A percentile compares a stretch with the other conserved stretches of the same genome.
These are phyloP conservation scores for Bellardia pandia DNA, from an alignment of 2,888 invertebrate species.

Conservation along the genomic window DNA sequence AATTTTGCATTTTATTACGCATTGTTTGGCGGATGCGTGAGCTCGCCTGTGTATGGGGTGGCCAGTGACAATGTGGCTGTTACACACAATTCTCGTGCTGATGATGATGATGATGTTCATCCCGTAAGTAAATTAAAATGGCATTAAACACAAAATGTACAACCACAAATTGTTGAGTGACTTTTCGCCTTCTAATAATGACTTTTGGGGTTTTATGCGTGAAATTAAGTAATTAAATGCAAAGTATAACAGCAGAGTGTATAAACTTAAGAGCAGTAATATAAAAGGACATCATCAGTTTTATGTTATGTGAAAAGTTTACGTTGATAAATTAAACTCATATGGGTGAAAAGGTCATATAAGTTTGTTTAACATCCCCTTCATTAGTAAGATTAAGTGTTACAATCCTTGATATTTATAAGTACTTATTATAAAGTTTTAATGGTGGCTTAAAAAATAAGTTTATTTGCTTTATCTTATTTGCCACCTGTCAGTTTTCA, in stretches of 20 bases:
- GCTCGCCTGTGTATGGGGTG: background rate
- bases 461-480: constrained; percentile 3
- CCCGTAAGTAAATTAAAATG: constrained; percentile 46
- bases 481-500: constrained; percentile 46
- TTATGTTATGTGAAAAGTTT: constrained; percentile 22
- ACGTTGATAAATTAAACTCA: constrained; percentile 32
- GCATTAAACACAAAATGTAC: constrained; percentile 36
- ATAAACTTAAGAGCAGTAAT: constrained; percentile 1
- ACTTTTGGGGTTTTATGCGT: constrained; percentile 78
- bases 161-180: constrained; percentile 54
- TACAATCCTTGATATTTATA: background rate
- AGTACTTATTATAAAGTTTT: constrained; percentile 1
- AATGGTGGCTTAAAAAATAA: background rate
- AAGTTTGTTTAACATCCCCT: background rate
- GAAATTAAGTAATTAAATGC: constrained; percentile 82
- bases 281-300: constrained; percentile 30
- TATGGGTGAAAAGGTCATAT: constrained; percentile 28
- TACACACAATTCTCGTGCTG: constrained; percentile 61
- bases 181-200: constrained; percentile 63
- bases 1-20: constrained; percentile 63
- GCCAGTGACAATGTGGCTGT: constrained; percentile 31
- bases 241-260: constrained; percentile 1
- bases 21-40: constrained; percentile 64
- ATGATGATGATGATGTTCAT: constrained; percentile 68
- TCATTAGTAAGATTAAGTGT: background rate